These are phyloP conservation scores for Helicoverpa assulta DNA, from an alignment of 2,888 invertebrate species.

Conservation along the genomic window DNA sequence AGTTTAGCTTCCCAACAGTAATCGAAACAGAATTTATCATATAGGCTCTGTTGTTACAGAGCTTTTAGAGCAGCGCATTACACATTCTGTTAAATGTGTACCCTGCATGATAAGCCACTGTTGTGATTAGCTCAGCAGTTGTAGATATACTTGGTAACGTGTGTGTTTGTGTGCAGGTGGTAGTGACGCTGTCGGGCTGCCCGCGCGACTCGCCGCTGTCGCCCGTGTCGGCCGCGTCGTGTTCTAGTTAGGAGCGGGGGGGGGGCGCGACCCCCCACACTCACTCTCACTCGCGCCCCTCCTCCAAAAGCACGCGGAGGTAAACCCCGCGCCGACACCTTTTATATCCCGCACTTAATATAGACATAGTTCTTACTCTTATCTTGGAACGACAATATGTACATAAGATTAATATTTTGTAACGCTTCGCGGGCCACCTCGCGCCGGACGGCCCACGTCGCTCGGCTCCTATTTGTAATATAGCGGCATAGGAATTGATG, in stretches of 20 bases:
- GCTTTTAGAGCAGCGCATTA: too few species aligned
- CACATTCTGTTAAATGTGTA: too few species aligned
- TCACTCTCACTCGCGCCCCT: slow-evolving; percentile 88
- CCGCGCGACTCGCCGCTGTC: slow-evolving; percentile 96
- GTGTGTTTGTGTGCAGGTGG: slow-evolving; percentile 81
- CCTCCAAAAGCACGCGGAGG: slow-evolving; percentile 89
- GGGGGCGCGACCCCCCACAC: slow-evolving; percentile 90
- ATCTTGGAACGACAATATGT: slow-evolving; percentile 90
- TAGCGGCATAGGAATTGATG: slow-evolving; percentile 82
- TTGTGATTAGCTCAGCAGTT: background rate
- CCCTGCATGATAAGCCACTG: background rate
- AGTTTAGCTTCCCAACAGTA: too few species aligned
- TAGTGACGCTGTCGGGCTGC: slow-evolving; percentile 97
- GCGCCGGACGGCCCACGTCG: slow-evolving; percentile 56
- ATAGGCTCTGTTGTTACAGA: too few species aligned
- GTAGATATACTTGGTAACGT: background rate
- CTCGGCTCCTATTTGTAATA: slow-evolving; percentile 66
- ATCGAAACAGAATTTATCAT: too few species aligned
- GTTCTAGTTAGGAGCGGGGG: slow-evolving; percentile 96
- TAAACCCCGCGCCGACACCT: slow-evolving; percentile 80
- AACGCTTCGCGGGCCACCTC: slow-evolving; percentile 81
- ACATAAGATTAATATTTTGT: slow-evolving; percentile 90
- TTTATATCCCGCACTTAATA: slow-evolving; percentile 80
- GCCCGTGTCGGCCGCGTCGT: slow-evolving; percentile 96
- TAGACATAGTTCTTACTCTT: slow-evolving; percentile 86